Evolutionary conservation across 2,113 vertebrate genomes (phyloP).

Genomic region (Misgurnus anguillicaudatus): DNA sequence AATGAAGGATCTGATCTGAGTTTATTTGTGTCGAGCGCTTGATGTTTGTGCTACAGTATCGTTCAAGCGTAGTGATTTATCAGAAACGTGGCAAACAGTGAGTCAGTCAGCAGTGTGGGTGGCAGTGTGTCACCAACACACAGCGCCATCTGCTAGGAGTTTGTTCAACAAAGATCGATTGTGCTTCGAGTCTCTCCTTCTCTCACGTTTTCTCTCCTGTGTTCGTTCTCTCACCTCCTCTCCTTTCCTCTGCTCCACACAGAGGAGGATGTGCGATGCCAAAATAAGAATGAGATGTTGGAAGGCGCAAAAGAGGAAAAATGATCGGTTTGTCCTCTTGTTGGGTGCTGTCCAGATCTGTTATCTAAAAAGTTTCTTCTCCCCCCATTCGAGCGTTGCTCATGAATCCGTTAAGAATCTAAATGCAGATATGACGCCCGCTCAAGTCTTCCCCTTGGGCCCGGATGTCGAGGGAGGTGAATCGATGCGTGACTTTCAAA

Average conservation of each 20-base stretch:
- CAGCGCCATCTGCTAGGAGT: constrained; percentile 62
- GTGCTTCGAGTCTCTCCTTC: constrained; percentile 55
- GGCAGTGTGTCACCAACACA: constrained; percentile 57
- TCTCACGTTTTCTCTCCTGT: constrained; percentile 48
- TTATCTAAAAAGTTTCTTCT: constrained; percentile 35
- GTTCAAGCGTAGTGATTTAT: constrained; percentile 54
- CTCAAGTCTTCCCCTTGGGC: not conserved
- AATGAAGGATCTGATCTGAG: constrained; percentile 39
- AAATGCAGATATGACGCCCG: constrained; percentile 1
- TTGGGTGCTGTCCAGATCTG: constrained; percentile 23
- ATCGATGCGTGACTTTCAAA: constrained; percentile 1
- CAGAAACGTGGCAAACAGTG: constrained; percentile 60
- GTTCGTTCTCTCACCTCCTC: constrained; percentile 54
- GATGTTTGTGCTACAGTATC: constrained; percentile 55
- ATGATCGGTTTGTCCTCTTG: constrained; percentile 41
- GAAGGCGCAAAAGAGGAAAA: constrained; percentile 45
- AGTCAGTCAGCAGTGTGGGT: constrained; percentile 63
- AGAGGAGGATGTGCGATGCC: constrained; percentile 53
- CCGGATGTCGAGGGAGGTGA: not conserved
- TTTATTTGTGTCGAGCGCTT: constrained; percentile 55
- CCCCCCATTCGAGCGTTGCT: constrained; percentile 6
- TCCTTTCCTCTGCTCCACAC: constrained; percentile 51
- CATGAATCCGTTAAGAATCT: not conserved
- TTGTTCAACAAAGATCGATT: constrained; percentile 66
- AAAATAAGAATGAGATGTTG: constrained; percentile 52